Evolutionary conservation across 1,140 invertebrate species (phyloP), one percentile per base, ranked within the genome.

Genomic region (Antheraea pernyi): DNA sequence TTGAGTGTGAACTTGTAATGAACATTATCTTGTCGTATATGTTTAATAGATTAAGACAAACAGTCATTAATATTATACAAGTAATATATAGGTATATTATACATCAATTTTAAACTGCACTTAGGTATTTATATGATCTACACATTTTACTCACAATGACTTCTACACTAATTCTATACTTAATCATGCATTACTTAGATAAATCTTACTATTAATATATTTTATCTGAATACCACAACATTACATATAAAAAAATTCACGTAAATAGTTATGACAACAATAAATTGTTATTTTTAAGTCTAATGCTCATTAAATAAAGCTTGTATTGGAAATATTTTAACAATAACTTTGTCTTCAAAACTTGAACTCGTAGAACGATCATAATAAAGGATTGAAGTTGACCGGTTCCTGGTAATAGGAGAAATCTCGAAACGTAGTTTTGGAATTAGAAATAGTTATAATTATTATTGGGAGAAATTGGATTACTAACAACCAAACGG

Each of bases 401-500:
- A 13, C 46, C 10, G 46, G 5, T 53, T 16, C 4, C 16, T 53
- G 46, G 39, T 53, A 13, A 10, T 16, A 53, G 16, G 16, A 53
- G 16, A 53, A 53, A 10, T 42, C 2, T 42, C 39, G 2, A 42
- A 42, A 7, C 11, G 39, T 42, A 53, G 46, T 53, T 53, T 53
- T 53, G 1, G 46, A 53, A 53, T 53, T 53, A 53, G 46, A 13
- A 53, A 61, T 22, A 30, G 8, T 61, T 19, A 53, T 53, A n/a
- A 53, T 53, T 13, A 53, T 53, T 53, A 53, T 53, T 53, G 9
- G 6, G 11, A 48, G 18, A 64, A 37, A 64, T 37, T 19, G 19
- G 39, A 36, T 13, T 46, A n/a, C 39, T 68, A 59, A 64, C 46
- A 71, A 67, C 37, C 66, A 37, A 68, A n/a, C 30, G 37, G 58